Conservation (phyloP, 2,113 vertebrate species). For the Ploceus nigricollis region DNA sequence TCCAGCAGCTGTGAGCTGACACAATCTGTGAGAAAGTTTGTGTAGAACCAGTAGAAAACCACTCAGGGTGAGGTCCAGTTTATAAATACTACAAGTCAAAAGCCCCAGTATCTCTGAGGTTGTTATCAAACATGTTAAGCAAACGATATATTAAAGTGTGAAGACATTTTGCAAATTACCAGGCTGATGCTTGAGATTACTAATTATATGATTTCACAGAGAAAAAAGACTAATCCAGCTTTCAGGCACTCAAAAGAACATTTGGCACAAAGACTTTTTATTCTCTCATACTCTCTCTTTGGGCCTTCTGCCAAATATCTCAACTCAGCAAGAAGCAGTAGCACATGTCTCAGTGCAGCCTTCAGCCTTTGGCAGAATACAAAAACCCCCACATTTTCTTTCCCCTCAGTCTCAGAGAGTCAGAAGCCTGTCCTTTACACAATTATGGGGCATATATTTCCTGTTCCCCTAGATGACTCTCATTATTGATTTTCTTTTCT, state of each 20-base stretch:
- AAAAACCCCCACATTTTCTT: neutral
- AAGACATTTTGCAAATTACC: slow-evolving; percentile 49
- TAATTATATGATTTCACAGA: slow-evolving; percentile 51
- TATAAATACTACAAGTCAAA: slow-evolving; percentile 9
- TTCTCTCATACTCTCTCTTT: slow-evolving; percentile 20
- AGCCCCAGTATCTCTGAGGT: neutral
- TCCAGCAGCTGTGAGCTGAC: neutral
- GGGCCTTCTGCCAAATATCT: slow-evolving; percentile 41
- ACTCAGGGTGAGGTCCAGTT: neutral
- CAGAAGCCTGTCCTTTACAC: neutral
- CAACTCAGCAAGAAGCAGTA: slow-evolving; percentile 25
- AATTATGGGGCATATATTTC: neutral
- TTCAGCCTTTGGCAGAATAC: slow-evolving; percentile 28
- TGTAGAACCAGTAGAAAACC: neutral
- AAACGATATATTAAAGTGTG: slow-evolving; percentile 36
- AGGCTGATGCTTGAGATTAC: slow-evolving; percentile 9
- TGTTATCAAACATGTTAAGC: slow-evolving; percentile 44
- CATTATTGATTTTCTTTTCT: slow-evolving; percentile 3
- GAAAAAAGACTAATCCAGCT: slow-evolving; percentile 46
- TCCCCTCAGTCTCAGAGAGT: neutral
- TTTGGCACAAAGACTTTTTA: slow-evolving; percentile 40
- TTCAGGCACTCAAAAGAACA: slow-evolving; percentile 54
- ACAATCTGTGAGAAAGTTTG: neutral
- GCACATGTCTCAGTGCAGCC: slow-evolving; percentile 16
- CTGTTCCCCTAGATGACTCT: neutral